Evolutionary conservation across 2,113 vertebrate species (phyloP), one percentile per base, ranked within the genome.

Genomic region (Oncorhynchus tshawytscha): DNA sequence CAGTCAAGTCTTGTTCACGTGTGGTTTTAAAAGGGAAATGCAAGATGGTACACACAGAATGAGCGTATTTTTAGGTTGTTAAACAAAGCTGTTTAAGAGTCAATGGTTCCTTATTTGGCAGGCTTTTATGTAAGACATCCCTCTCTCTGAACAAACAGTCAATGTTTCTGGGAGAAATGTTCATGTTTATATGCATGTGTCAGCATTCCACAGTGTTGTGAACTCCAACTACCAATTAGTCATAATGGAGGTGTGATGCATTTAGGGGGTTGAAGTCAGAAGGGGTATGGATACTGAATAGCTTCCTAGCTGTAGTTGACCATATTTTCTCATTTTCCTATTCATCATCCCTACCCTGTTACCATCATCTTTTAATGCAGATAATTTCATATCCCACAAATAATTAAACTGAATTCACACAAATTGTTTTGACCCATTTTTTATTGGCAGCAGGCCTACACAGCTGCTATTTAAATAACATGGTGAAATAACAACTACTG

Each of bases 81-180:
- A 15, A 51, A n/a, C 68, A 49, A 15, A 29, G 25, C 24, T 15
- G 68, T 70, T 13, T 11, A 25, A 25, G 75, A 70, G 22, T 51
- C 13, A 4, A 5, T 39, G 15, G 20, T 60, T 27, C 4, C 48
- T 25, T 22, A 49, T 62, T 66, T 12, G 34, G 65, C 75, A 27
- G 70, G 20, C 48, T 34, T 72, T 82, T 82, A 80, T 71, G 72
- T 80, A 78, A 85, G 71, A 69, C 68, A 57, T 39, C 49, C 59
- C 66, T 78, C 59, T 18, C 18, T 18, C 18, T 71, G 45, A 68
- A 60, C 18, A 60, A 60, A 54, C 39, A 68, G 22, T 45, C 39
- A 68, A 18, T 45, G 66, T 15, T 51, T 2, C 57, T 18, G 57
- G 59, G 60, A 34, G 59, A 66, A 73, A 49, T 71, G 16, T 25